These are phyloP conservation scores for Urechis unicinctus DNA, from an alignment of 2,888 invertebrate species.

Conservation along the genomic window DNA sequence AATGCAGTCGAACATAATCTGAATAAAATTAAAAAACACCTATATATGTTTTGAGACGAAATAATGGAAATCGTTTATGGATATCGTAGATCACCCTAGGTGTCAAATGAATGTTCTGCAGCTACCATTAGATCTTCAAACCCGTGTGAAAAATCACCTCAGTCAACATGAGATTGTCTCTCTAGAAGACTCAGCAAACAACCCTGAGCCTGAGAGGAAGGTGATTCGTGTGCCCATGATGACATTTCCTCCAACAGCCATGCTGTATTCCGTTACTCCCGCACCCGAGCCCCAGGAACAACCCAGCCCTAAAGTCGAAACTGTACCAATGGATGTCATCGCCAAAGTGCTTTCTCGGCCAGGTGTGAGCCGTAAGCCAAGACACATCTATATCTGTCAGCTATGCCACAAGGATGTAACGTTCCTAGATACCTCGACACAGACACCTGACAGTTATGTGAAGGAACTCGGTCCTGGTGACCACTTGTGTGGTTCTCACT, in stretches of 20 bases:
- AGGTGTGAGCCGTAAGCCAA: slow-evolving; percentile 26
- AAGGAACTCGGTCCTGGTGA: too few relatives aligned
- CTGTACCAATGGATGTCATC: slow-evolving; percentile 40
- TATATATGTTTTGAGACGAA: too few relatives aligned
- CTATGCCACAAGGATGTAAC: slow-evolving; percentile 35
- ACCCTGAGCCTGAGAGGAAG: slow-evolving; percentile 21
- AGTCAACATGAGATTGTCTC: slow-evolving; percentile 39
- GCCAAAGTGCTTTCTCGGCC: slow-evolving; percentile 40
- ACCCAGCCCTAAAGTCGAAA: neutral
- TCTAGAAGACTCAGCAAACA: slow-evolving; percentile 22
- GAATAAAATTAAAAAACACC: too few relatives aligned
- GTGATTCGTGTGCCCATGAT: slow-evolving; percentile 70
- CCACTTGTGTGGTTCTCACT: too few relatives aligned
- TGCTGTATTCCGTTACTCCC: slow-evolving; percentile 59
- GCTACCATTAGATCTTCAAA: slow-evolving; percentile 86
- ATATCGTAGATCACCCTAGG: too few relatives aligned
- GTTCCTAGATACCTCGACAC: slow-evolving; percentile 33
- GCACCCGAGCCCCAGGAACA: neutral
- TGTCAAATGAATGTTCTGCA: too few relatives aligned
- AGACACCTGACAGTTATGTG: too few relatives aligned
- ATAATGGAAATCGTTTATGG: too few relatives aligned
- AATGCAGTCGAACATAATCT: too few relatives aligned
- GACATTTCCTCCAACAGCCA: slow-evolving; percentile 77
- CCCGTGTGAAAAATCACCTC: slow-evolving; percentile 63
- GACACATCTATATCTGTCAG: slow-evolving; percentile 35